Evolutionary conservation across 2,113 vertebrate genomes (phyloP).

Genomic region (Paraplagusia blochii): DNA sequence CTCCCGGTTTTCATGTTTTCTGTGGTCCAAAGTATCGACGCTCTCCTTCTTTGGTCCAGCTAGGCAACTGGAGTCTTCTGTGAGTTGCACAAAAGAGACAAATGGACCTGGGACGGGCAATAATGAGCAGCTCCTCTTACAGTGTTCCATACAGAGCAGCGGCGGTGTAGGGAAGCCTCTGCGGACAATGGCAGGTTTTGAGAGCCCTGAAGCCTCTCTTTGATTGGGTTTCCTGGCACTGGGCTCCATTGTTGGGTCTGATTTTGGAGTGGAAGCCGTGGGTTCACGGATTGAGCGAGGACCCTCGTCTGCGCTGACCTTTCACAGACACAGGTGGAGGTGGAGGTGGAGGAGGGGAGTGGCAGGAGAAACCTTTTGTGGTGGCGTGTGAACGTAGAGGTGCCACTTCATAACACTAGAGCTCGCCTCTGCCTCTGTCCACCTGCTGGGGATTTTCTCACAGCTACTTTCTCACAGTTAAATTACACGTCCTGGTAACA

Average conservation of each 20-base stretch:
- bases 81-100: slow-evolving; percentile 67
- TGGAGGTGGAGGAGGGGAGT: slow-evolving; percentile 26
- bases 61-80: slow-evolving; percentile 63
- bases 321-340: slow-evolving; percentile 66
- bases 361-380: slow-evolving; percentile 56
- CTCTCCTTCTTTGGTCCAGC: slow-evolving; percentile 54
- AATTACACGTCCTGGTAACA: slow-evolving; percentile 24
- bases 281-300: slow-evolving; percentile 40
- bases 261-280: slow-evolving; percentile 53
- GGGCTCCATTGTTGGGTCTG: slow-evolving; percentile 56
- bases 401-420: slow-evolving; percentile 57
- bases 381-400: slow-evolving; percentile 50
- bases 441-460: slow-evolving; percentile 65
- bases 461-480: slow-evolving; percentile 32
- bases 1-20: slow-evolving; percentile 6
- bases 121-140: slow-evolving; percentile 75
- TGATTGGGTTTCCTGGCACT: slow-evolving; percentile 72
- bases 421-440: slow-evolving; percentile 40
- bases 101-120: slow-evolving; percentile 56
- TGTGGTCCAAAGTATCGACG: slow-evolving; percentile 23
- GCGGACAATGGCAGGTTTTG: slow-evolving; percentile 68
- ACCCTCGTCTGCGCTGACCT: slow-evolving; percentile 67
- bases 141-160: slow-evolving; percentile 65
- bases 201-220: slow-evolving; percentile 62
- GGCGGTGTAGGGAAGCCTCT: slow-evolving; percentile 54